These are phyloP conservation scores for Trichonephila clavipes DNA, from an alignment of 1,140 invertebrate species.

Conservation along the genomic window DNA sequence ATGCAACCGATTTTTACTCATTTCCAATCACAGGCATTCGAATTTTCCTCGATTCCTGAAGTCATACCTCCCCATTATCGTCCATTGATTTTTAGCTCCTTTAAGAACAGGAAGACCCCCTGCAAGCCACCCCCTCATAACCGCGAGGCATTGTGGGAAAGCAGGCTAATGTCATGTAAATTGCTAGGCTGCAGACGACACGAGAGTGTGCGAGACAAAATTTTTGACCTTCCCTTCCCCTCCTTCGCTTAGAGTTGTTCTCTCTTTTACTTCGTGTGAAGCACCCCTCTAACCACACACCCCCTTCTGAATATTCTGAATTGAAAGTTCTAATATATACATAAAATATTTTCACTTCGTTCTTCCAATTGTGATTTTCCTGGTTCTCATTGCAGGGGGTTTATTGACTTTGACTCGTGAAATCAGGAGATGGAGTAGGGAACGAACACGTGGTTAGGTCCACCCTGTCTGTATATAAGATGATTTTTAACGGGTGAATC, in stretches of 20 bases:
- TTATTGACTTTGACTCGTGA: conserved; percentile 37
- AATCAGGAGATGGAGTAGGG: background rate
- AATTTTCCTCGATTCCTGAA: conserved; percentile 1
- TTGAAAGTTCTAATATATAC: conserved; percentile 54
- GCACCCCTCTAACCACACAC: background rate
- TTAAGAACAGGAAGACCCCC: conserved; percentile 33
- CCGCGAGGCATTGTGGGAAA: conserved; percentile 72
- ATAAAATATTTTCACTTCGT: conserved; percentile 64
- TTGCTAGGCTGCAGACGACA: conserved; percentile 74
- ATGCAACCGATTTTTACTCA: background rate
- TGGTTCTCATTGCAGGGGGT: background rate
- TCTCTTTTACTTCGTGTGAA: background rate
- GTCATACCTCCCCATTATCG: conserved; percentile 31
- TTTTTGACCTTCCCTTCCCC: conserved; percentile 25
- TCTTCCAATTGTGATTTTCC: conserved; percentile 13
- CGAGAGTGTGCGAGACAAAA: conserved; percentile 34
- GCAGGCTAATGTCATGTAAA: conserved; percentile 76
- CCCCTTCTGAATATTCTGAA: background rate
- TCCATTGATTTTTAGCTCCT: conserved; percentile 72
- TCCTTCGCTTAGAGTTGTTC: background rate
- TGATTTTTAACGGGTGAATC: background rate
- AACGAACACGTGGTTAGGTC: background rate
- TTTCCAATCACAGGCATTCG: background rate
- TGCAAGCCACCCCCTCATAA: conserved; percentile 60
- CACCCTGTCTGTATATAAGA: background rate